A percentile compares a stretch with the other conserved stretches of the same genome.
These are phyloP conservation scores for Orgyia antiqua DNA, from an alignment of 2,888 invertebrate species.

Conservation along the genomic window DNA sequence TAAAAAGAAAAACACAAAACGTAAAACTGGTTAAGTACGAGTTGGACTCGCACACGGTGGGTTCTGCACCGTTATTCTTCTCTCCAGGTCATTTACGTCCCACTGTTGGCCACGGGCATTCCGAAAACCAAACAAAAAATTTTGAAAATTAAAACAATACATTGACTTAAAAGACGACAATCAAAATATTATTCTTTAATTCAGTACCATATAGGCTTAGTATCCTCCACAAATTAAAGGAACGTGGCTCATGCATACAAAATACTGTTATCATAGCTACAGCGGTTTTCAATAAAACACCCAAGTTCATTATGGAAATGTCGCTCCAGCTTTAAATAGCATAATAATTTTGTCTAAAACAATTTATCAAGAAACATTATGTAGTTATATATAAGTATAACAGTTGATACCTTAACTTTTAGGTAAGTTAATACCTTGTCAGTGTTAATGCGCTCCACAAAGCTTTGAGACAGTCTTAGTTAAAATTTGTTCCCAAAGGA, in stretches of 20 bases:
- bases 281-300: constrained; percentile 7
- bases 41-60: too few relatives aligned
- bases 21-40: too few relatives aligned
- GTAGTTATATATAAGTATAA: too few relatives aligned
- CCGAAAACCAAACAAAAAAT: too few relatives aligned
- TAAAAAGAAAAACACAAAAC: too few relatives aligned
- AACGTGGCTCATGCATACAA: constrained; percentile 10
- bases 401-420: constrained; percentile 27
- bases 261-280: constrained; percentile 7
- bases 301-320: constrained; percentile 4
- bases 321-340: background rate
- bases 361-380: too few relatives aligned
- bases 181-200: constrained; percentile 4
- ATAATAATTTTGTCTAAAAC: too few relatives aligned
- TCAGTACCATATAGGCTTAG: constrained; percentile 1
- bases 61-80: too few relatives aligned
- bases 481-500: constrained; percentile 31
- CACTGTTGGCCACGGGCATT: too few relatives aligned
- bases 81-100: too few relatives aligned
- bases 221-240: background rate
- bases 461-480: constrained; percentile 32
- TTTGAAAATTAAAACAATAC: too few relatives aligned
- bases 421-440: constrained; percentile 28
- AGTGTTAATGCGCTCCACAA: constrained; percentile 30
- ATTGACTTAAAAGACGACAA: too few relatives aligned